phyloP scores from a whole-genome alignment of 2,797 vertebrate species.

The Silurus lanzhouensis region DNA sequence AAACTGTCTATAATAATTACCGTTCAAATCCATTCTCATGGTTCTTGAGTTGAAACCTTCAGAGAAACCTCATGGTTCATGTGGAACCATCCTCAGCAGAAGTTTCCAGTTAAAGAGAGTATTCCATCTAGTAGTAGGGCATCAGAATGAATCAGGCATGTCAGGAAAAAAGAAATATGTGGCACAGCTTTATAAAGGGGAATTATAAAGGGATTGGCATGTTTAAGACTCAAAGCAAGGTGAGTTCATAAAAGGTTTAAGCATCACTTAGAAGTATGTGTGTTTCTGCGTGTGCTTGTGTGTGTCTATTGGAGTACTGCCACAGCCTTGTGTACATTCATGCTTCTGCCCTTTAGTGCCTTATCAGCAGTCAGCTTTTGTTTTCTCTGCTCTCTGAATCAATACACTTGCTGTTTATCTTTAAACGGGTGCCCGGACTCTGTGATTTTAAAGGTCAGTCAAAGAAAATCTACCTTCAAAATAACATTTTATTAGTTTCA shows the following conservation, averaged over 20 bases:
- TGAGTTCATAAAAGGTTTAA: slow-evolving; percentile 65
- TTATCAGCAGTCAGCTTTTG: slow-evolving; percentile 65
- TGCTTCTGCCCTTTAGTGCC: slow-evolving; percentile 65
- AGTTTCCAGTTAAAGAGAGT: no score
- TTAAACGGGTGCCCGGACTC: slow-evolving; percentile 45
- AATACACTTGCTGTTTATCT: slow-evolving; percentile 60
- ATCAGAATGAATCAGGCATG: no score
- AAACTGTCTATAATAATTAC: no score
- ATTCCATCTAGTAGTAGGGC: no score
- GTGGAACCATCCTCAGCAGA: no score
- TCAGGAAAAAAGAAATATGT: background rate
- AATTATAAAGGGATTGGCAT: background rate
- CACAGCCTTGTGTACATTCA: slow-evolving; percentile 74
- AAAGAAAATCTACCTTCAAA: slow-evolving; percentile 6
- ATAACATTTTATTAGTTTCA: slow-evolving; percentile 48
- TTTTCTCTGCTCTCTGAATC: slow-evolving; percentile 61
- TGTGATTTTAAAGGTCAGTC: slow-evolving; percentile 13
- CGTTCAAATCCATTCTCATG: no score
- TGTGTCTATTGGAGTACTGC: slow-evolving; percentile 57
- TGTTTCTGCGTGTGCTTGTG: slow-evolving; percentile 1
- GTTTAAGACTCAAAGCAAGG: slow-evolving; percentile 28
- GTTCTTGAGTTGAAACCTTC: no score
- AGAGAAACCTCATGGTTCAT: no score
- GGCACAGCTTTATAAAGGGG: background rate
- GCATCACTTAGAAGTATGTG: slow-evolving; percentile 66